Evolutionary conservation across 2,888 invertebrate genomes (phyloP), one percentile per base, ranked within the genome.

Genomic region (Buathra laborator): DNA sequence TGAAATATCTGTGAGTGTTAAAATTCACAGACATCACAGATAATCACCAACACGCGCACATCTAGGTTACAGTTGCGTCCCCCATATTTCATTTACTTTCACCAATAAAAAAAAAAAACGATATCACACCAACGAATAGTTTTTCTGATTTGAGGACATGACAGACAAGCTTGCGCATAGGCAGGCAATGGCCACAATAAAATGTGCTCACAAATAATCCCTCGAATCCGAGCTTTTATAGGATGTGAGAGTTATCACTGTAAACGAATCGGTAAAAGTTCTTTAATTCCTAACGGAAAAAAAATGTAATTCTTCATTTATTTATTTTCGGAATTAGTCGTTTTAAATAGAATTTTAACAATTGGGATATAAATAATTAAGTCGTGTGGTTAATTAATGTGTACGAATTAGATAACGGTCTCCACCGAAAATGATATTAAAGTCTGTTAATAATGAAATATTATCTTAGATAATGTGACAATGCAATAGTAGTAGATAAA

Each of bases 1-100:
- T 24, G 56, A 72, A 72, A 43, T 72, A 43, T 56, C 46, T 43
- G 71, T 43, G 71, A 71, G 37, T 19, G 9, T 19, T 19, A 19
- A 7, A 43, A 43, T 59, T 59, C 24, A 24, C 24, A 9, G 43
- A 7, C 24, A 29, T 10, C 9, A 44, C 43, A 4, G 43, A 19
- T 44, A 44, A 14, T 37, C 44, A 7, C 44, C 59, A 19, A 53
- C 16, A 16, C 24, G 53, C 9, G 53, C 16, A 10, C 29, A 6
- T 29, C 32, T 14, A 32, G 14, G 14, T 6, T 32, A 62, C 14
- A n/a, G 32, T n/a, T 14, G 32, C 0, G 14, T 7, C 14, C 6
- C 6, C 7, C 14, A 29, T 14, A 14, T 62, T 62, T 14, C 32
- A 32, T 14, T 10, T 59, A 10, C 1, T 14, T 14, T 12, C 4